Percentiles rank a stretch among this genome's conserved stretches.
phyloP scores from a whole-genome alignment of 2,888 invertebrate genomes.

The Epistrophe grossulariae region DNA sequence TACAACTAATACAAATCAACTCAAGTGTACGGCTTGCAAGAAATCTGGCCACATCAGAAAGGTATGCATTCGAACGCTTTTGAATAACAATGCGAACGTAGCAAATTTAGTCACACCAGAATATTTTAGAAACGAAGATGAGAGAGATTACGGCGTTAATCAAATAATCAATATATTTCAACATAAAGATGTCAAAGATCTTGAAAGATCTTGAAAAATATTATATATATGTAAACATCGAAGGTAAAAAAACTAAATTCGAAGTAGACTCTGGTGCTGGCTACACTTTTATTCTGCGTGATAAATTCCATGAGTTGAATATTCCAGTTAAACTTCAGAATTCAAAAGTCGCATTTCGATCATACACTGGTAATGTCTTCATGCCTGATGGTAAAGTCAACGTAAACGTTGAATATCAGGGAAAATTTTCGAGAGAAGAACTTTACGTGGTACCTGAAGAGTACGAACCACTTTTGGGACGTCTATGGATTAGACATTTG shows the following conservation, averaged over 20 bases:
- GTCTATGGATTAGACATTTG: background rate
- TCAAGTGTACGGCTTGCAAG: background rate
- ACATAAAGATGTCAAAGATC: too few species aligned
- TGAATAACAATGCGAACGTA: too few species aligned
- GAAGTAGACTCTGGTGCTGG: too few species aligned
- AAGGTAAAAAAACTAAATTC: background rate
- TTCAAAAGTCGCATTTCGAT: too few species aligned
- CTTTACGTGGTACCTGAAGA: too few species aligned
- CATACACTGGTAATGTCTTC: too few species aligned
- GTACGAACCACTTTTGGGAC: background rate
- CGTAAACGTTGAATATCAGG: too few species aligned
- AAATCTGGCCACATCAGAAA: background rate
- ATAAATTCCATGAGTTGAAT: too few species aligned
- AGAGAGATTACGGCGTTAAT: background rate
- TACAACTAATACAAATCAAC: background rate
- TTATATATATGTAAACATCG: conserved; percentile 7
- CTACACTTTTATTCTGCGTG: too few species aligned
- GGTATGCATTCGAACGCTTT: conserved; percentile 5
- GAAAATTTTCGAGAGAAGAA: too few species aligned
- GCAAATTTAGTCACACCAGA: background rate
- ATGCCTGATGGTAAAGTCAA: too few species aligned
- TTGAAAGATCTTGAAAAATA: conserved; percentile 1
- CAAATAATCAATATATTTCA: background rate
- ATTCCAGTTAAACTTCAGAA: too few species aligned
- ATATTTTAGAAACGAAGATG: background rate